Percentiles rank a stretch among this genome's conserved stretches.
These are phyloP conservation scores for Asteroscopus sphinx DNA, from an alignment of 2,888 invertebrate genomes.

Conservation along the genomic window DNA sequence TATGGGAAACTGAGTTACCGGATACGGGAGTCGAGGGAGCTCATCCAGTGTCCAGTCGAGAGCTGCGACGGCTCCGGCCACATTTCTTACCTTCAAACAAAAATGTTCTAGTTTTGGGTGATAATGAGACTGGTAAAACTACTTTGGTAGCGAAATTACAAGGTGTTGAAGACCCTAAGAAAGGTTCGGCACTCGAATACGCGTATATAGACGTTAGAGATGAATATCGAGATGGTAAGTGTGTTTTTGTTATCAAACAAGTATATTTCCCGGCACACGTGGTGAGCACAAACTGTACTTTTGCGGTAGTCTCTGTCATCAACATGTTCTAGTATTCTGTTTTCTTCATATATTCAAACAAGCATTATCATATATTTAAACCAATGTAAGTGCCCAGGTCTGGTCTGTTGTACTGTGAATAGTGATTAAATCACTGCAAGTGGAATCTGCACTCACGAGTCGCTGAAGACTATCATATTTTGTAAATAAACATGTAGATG, in stretches of 20 bases:
- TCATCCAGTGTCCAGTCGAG: constrained; percentile 94
- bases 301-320: no score
- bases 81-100: constrained; percentile 97
- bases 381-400: no score
- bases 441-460: no score
- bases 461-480: no score
- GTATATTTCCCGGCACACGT: no score
- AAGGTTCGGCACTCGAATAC: constrained; percentile 99
- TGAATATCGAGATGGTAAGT: constrained; percentile 98
- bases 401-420: no score
- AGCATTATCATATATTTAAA: no score
- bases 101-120: constrained; percentile 97
- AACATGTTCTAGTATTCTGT: no score
- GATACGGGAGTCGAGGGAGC: constrained; percentile 92
- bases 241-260: constrained; percentile 20
- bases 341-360: no score
- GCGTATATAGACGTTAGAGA: constrained; percentile 99
- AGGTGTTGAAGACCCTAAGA: constrained; percentile 99
- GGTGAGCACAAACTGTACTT: no score
- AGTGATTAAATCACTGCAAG: no score
- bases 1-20: constrained; percentile 84
- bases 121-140: constrained; percentile 99
- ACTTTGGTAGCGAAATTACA: constrained; percentile 99
- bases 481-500: constrained; percentile 28
- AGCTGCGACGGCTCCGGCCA: constrained; percentile 96